Evolutionary conservation across 2,797 vertebrate genomes (phyloP), one percentile per base, ranked within the genome.

Genomic region (Rhabdophis nuchalis): DNA sequence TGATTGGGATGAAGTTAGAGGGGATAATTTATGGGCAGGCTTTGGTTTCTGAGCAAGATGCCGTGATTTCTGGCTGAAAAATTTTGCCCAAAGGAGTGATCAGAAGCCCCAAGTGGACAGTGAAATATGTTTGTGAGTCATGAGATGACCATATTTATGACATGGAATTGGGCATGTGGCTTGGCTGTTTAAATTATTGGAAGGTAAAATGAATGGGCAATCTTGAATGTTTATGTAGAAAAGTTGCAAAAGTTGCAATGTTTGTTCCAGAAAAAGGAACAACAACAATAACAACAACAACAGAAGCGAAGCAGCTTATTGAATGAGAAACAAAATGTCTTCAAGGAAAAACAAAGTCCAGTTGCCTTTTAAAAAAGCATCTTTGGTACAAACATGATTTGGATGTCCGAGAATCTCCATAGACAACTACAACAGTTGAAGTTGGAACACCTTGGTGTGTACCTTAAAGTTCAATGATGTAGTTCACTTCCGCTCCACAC

Each of bases 1-100:
- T 72, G 82, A 93, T 72, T 85, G 86, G n/a, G 57, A 85, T 85
- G 32, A 53, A 88, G 57, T 88, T 85, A 85, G 61, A 72, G 85
- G 72, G 57, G 68, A 46, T 91, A 88, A 93, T 93, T 93, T 91
- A 93, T 93, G 68, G 68, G 12, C 56, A 50, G 54, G 86, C 61
- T 57, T 89, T 89, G 72, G 57, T 86, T 92, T 86, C 91, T 57
- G 36, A 89, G 88, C 85, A 89, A 86, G 82, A 86, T 56, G 36
- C 52, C 57, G 52, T 36, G 85, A 36, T 46, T 58, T 88, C 57
- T 32, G 89, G 41, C 27, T 91, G 86, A 93, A 88, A 93, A 88
- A 90, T 91, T 57, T 93, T 32, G 41, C 92, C 86, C 68, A 88
- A 58, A 54, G 89, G 92, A 88, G 56, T 46, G n/a, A 88, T 93